phyloP scores from a whole-genome alignment of 1,140 invertebrate genomes.

The Heliconius congener region DNA sequence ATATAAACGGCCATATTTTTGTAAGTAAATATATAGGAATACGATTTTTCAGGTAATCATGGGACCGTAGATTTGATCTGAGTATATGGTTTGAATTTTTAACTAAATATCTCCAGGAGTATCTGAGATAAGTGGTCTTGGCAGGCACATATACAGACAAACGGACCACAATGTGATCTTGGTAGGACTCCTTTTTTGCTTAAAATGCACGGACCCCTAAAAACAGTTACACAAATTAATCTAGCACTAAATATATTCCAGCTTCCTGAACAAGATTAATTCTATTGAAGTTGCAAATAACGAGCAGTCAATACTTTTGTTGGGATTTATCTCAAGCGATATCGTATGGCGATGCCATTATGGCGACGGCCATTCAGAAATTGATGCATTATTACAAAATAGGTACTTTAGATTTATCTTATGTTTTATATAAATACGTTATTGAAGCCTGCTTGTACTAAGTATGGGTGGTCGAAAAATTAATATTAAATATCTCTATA shows the following conservation, averaged over 20 bases:
- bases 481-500: no score
- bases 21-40: no score
- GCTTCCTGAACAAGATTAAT: slow-evolving; percentile 27
- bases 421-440: not conserved
- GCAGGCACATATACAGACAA: no score
- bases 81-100: no score
- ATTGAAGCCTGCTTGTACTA: not conserved
- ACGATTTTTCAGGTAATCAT: no score
- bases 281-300: slow-evolving; percentile 26
- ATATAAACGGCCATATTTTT: no score
- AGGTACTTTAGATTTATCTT: slow-evolving; percentile 10
- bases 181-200: no score
- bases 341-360: slow-evolving; percentile 21
- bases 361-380: slow-evolving; percentile 23
- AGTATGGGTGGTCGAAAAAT: not conserved
- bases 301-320: slow-evolving; percentile 29
- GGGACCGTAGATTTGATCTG: no score
- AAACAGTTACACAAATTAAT: not conserved
- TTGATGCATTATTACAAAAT: slow-evolving; percentile 24
- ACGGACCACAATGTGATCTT: no score
- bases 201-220: no score
- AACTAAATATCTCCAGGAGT: no score
- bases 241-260: not conserved
- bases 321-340: slow-evolving; percentile 2
- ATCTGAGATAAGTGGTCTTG: no score